These are phyloP conservation scores for Sceloporus tristichus DNA, from an alignment of 2,113 vertebrate genomes.

Conservation along the genomic window DNA sequence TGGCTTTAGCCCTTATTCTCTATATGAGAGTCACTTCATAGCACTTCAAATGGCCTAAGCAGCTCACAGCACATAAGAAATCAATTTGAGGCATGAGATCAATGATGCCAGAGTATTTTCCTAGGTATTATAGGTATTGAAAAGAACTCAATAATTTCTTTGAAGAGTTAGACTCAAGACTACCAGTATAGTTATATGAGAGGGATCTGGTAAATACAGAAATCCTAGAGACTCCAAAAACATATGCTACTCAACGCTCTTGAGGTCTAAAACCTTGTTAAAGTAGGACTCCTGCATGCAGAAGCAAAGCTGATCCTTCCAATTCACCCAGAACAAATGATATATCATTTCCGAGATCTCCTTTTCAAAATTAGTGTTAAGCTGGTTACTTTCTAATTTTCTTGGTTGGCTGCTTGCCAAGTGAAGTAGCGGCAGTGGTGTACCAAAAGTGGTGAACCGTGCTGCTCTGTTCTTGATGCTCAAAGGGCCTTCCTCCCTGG, in stretches of 20 bases:
- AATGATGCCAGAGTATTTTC: no score
- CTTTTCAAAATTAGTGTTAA: not conserved
- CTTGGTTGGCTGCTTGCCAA: no score
- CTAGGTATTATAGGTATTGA: not conserved
- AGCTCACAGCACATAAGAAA: not conserved
- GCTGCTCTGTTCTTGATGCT: no score
- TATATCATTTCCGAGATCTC: not conserved
- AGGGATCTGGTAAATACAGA: not conserved
- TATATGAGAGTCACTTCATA: conserved; percentile 26
- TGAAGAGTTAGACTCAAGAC: not conserved
- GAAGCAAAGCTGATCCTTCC: not conserved
- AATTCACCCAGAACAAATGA: not conserved
- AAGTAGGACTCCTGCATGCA: no score
- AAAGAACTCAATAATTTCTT: not conserved
- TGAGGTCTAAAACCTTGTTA: no score
- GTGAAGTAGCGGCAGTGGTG: no score
- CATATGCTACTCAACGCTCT: no score
- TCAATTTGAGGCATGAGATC: not conserved
- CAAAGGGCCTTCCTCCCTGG: no score
- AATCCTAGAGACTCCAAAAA: not conserved
- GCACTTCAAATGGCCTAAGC: not conserved
- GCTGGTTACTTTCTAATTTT: not conserved
- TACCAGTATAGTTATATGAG: not conserved
- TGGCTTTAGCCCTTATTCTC: not conserved
- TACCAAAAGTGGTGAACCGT: no score